These are phyloP conservation scores for Epinephelus lanceolatus DNA, from an alignment of 2,113 vertebrate species.

Conservation along the genomic window DNA sequence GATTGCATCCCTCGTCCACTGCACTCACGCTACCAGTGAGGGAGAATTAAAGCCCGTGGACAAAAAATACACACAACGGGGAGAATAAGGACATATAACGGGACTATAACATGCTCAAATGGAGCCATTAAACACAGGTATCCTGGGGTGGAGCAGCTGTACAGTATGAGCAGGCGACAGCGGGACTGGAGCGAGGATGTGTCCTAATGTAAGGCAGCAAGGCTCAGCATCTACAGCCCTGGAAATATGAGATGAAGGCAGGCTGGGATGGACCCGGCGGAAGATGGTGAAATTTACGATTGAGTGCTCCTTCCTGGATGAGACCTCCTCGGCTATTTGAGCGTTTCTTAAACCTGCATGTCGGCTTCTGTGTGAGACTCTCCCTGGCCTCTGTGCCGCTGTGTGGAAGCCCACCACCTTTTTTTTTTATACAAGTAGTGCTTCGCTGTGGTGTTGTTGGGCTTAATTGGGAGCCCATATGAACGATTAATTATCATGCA, in stretches of 20 bases:
- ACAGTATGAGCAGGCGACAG: constrained; percentile 36
- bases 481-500: background rate
- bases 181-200: constrained; percentile 66
- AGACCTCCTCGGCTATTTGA: constrained; percentile 11
- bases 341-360: constrained; percentile 7
- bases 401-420: constrained; percentile 34
- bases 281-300: constrained; percentile 27
- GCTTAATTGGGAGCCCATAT: background rate
- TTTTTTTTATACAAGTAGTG: constrained; percentile 1
- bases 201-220: constrained; percentile 45
- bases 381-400: constrained; percentile 43
- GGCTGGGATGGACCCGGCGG: constrained; percentile 45
- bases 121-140: background rate
- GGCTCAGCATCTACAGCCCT: constrained; percentile 46
- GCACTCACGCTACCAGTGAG: constrained; percentile 65
- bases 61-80: background rate
- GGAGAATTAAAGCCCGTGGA: constrained; percentile 52
- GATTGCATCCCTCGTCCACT: constrained; percentile 75
- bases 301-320: constrained; percentile 24
- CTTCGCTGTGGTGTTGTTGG: constrained; percentile 20
- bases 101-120: constrained; percentile 15
- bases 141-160: constrained; percentile 37
- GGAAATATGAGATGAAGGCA: constrained; percentile 59
- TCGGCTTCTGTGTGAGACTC: constrained; percentile 8
- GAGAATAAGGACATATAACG: background rate